These are phyloP conservation scores for Etheostoma nigrum DNA, from an alignment of 2,797 vertebrate species.

Conservation along the genomic window DNA sequence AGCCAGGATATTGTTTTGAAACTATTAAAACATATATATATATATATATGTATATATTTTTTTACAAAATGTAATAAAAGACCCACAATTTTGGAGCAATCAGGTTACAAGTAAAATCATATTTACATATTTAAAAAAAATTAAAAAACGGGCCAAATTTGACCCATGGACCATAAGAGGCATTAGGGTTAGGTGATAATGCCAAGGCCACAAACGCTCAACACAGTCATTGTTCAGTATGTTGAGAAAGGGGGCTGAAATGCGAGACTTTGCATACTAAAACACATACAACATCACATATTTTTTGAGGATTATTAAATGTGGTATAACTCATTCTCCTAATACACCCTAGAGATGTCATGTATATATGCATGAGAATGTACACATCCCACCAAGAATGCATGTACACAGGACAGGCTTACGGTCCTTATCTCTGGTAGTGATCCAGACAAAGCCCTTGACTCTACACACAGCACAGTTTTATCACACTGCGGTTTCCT, in stretches of 20 bases:
- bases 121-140: too few relatives aligned
- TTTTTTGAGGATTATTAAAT: background rate
- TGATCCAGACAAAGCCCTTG: background rate
- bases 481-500: background rate
- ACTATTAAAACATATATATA: too few relatives aligned
- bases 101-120: too few relatives aligned
- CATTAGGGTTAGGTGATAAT: background rate
- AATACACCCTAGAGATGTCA: background rate
- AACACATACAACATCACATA: background rate
- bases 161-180: background rate
- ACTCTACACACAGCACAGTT: conserved; percentile 14
- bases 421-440: background rate
- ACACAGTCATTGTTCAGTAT: background rate
- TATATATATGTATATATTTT: too few relatives aligned
- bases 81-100: too few relatives aligned
- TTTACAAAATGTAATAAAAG: too few relatives aligned
- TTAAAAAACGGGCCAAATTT: too few relatives aligned
- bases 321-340: background rate
- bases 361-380: background rate
- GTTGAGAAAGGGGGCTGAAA: conserved; percentile 1
- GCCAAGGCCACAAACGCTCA: background rate
- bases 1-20: too few relatives aligned
- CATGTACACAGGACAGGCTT: background rate
- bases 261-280: background rate
- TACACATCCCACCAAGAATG: background rate